Evolutionary conservation across 2,888 invertebrate genomes (phyloP).

Genomic region (Orthonychiurus folsomi): DNA sequence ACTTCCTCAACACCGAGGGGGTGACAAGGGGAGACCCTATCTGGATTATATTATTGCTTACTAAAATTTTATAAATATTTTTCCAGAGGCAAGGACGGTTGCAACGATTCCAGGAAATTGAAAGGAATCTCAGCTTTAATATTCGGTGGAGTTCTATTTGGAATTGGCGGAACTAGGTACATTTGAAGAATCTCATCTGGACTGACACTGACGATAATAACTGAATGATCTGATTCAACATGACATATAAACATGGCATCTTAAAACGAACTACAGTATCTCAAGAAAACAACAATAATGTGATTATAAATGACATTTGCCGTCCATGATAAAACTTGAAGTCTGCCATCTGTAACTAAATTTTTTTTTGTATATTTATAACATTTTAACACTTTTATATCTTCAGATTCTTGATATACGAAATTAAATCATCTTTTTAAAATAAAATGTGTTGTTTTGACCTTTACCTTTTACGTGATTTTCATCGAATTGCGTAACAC

Average conservation of each 20-base stretch:
- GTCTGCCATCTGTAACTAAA: too few species aligned
- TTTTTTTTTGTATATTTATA: too few species aligned
- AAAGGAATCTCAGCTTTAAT: not conserved
- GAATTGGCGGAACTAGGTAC: not conserved
- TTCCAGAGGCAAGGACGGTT: conserved; percentile 22
- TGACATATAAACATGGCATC: not conserved
- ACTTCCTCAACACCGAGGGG: too few species aligned
- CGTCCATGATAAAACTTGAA: not conserved
- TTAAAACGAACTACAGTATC: not conserved
- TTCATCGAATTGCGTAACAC: too few species aligned
- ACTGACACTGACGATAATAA: not conserved
- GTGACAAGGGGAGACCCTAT: too few species aligned
- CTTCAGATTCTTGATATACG: too few species aligned
- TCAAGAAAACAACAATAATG: not conserved
- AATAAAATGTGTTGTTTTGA: too few species aligned
- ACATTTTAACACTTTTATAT: too few species aligned
- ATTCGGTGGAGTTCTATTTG: not conserved
- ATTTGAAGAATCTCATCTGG: not conserved
- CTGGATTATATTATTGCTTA: too few species aligned
- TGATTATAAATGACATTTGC: not conserved
- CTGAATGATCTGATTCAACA: not conserved
- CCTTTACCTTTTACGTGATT: too few species aligned
- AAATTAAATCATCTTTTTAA: not conserved
- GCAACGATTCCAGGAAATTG: conserved; percentile 10
- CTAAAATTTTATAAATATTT: not conserved